These are phyloP conservation scores for Pollenia angustigena DNA, from an alignment of 2,888 invertebrate genomes.

Conservation along the genomic window DNA sequence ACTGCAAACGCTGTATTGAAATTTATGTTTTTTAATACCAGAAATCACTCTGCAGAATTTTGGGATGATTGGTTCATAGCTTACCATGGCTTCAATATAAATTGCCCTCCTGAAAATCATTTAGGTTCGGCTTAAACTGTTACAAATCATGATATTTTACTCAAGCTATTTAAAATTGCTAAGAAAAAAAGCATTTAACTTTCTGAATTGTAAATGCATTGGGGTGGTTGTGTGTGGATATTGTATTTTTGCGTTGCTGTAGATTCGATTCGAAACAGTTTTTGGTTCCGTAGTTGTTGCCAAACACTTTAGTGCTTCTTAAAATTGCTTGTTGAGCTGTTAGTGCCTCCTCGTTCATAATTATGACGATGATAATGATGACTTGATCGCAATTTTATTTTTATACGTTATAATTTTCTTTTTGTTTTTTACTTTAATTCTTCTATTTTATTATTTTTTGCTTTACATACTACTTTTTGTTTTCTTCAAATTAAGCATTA, in stretches of 20 bases:
- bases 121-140: too few species aligned
- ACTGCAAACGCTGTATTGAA: too few species aligned
- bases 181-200: too few species aligned
- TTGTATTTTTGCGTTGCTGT: constrained; percentile 13
- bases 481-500: constrained; percentile 43
- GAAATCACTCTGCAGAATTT: too few species aligned
- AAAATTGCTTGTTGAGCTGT: constrained; percentile 66
- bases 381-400: constrained; percentile 66
- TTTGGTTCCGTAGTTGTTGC: constrained; percentile 56
- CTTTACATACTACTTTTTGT: too few species aligned
- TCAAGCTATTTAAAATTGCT: too few species aligned
- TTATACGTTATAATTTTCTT: constrained; percentile 24
- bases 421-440: constrained; percentile 14
- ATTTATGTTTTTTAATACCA: too few species aligned
- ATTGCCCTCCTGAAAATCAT: too few species aligned
- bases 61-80: too few species aligned
- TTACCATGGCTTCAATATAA: too few species aligned
- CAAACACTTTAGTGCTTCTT: constrained; percentile 72
- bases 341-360: constrained; percentile 60
- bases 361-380: constrained; percentile 32
- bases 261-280: constrained; percentile 22
- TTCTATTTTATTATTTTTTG: constrained; percentile 30
- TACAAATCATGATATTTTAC: too few species aligned
- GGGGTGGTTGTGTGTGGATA: not conserved
- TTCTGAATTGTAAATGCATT: too few species aligned